These are phyloP conservation scores for Rhinogobio ventralis DNA, from an alignment of 2,797 vertebrate genomes.

Conservation along the genomic window DNA sequence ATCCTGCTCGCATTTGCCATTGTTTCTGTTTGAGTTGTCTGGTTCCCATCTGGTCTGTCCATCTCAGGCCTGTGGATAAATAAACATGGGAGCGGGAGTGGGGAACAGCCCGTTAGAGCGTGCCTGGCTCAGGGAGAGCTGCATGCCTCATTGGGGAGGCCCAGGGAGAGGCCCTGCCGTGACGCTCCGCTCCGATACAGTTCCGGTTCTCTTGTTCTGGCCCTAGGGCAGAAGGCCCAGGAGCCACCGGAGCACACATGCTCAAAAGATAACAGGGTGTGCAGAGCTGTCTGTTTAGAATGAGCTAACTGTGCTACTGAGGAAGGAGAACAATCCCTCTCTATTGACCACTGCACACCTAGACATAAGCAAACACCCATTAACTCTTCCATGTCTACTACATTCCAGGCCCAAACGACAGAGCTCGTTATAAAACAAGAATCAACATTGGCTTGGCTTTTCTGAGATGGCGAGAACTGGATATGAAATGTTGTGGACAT, in stretches of 20 bases:
- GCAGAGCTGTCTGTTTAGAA: slow-evolving; percentile 28
- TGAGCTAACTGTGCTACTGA: slow-evolving; percentile 16
- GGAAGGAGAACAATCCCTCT: slow-evolving; percentile 22
- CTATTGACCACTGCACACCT: too few relatives aligned
- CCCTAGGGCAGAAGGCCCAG: slow-evolving; percentile 50
- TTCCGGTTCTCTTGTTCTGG: slow-evolving; percentile 57
- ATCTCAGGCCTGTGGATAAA: slow-evolving; percentile 80
- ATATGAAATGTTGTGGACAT: too few relatives aligned
- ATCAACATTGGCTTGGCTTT: too few relatives aligned
- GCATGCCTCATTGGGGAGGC: slow-evolving; percentile 74
- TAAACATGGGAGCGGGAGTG: slow-evolving; percentile 74
- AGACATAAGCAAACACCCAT: too few relatives aligned
- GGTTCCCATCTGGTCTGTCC: slow-evolving; percentile 85
- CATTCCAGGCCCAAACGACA: too few relatives aligned
- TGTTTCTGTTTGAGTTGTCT: slow-evolving; percentile 76
- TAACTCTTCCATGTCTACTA: too few relatives aligned
- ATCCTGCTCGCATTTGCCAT: slow-evolving; percentile 63
- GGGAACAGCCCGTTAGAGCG: slow-evolving; percentile 73
- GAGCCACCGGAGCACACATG: slow-evolving; percentile 57
- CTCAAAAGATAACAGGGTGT: slow-evolving; percentile 59
- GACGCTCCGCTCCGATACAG: slow-evolving; percentile 53
- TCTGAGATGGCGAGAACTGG: too few relatives aligned
- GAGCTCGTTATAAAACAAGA: too few relatives aligned
- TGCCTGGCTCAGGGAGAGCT: slow-evolving; percentile 76
- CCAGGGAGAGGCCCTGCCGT: slow-evolving; percentile 45